Evolutionary conservation across 2,888 invertebrate genomes (phyloP), one percentile per base, ranked within the genome.

Genomic region (Maniola hyperantus): DNA sequence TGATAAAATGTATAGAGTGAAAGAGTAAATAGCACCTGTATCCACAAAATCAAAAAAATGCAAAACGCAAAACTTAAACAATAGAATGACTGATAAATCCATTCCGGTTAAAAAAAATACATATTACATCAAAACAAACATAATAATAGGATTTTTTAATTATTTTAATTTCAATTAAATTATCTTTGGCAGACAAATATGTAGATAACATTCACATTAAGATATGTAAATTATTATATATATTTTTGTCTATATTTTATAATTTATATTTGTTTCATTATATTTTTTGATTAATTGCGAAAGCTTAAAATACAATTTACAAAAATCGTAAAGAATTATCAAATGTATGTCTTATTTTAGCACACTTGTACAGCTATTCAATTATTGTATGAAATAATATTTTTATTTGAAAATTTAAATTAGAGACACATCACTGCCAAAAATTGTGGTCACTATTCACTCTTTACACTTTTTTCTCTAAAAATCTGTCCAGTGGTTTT

Each of bases 381-480:
- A 57, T 57, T 2, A 20, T 42, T 18, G 6, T 4, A 7, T 20
- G 6, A 42, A 18, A 11, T 18, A 13, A 8, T 11, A 57, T 63
- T 50, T 64, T 48, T 53, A 42, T 69, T 69, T 64, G 20, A 58
- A 42, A 39, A 55, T 66, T 61, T 58, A 66, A 57, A 65, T 66
- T 69, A 70, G 67, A 70, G 69, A 71, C 71, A 72, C 66, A 64
- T 69, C 75, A 76, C 76, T 76, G 76, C 76, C 76, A 76, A 68
- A 67, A 64, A 67, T 61, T 72, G 72, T 73, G 68, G 72, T 73
- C 71, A 72, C 70, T 67, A 60, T 68, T 67, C 71, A 64, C 71
- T 72, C 71, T 66, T 68, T 66, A 67, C 66, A 68, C 66, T 70
- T 63, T 46, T 65, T 34, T 70, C 59, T 67, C 65, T 58, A 42